A percentile compares a stretch with the other conserved stretches of the same genome.
Evolutionary conservation across 2,797 vertebrate species (phyloP).

Genomic region (Acestrorhynchus altus): DNA sequence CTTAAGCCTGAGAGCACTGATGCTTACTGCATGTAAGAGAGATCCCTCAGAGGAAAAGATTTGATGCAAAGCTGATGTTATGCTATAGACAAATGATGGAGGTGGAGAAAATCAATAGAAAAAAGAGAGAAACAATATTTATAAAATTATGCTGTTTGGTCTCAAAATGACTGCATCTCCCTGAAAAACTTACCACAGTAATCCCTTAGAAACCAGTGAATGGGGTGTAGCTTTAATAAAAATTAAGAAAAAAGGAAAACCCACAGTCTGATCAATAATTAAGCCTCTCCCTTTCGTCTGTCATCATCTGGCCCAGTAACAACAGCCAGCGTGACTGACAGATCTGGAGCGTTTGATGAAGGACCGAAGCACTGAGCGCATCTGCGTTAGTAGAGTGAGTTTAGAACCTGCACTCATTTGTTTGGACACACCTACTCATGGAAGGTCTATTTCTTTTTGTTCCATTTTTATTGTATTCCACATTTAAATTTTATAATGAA

Average conservation of each 20-base stretch:
- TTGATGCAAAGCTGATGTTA: neutral
- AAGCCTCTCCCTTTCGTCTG: constrained; percentile 70
- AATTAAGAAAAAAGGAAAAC: constrained; percentile 54
- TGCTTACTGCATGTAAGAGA: neutral
- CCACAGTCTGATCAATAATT: constrained; percentile 78
- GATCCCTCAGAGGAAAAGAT: neutral
- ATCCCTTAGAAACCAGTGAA: constrained; percentile 30
- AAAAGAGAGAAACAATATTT: neutral
- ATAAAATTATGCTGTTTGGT: neutral
- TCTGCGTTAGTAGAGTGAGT: neutral
- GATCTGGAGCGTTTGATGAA: constrained; percentile 77
- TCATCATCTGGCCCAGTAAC: constrained; percentile 55
- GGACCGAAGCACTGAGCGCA: constrained; percentile 29
- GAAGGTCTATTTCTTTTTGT: neutral
- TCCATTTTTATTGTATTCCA: neutral
- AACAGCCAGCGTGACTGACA: constrained; percentile 77
- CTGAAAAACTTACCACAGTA: constrained; percentile 17
- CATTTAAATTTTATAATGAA: neutral
- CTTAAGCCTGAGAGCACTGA: neutral
- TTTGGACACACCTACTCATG: neutral
- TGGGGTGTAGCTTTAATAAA: constrained; percentile 14
- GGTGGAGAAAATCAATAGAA: neutral
- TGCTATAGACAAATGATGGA: neutral
- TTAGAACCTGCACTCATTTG: neutral
- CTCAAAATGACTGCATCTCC: neutral